Evolutionary conservation across 2,113 vertebrate genomes (phyloP).

Genomic region (Poicephalus gulielmi): DNA sequence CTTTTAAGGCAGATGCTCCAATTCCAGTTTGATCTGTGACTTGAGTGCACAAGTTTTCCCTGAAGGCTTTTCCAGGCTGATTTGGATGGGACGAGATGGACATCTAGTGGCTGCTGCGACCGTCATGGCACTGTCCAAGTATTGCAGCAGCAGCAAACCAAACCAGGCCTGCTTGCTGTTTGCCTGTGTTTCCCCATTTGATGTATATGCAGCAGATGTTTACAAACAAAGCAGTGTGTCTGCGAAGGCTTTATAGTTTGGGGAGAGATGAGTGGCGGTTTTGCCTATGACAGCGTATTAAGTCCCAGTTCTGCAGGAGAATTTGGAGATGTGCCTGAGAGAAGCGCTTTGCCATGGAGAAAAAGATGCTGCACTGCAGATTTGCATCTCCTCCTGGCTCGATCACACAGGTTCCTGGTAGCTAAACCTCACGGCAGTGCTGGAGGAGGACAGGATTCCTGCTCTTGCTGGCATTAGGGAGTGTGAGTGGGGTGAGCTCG

Average conservation of each 20-base stretch:
- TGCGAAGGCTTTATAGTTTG: neutral
- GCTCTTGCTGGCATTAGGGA: neutral
- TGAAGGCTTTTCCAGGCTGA: neutral
- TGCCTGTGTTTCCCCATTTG: neutral
- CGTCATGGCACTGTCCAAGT: neutral
- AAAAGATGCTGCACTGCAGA: neutral
- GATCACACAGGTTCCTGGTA: neutral
- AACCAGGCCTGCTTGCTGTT: neutral
- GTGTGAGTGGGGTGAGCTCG: accelerated
- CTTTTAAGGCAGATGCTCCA: neutral
- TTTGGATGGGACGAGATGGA: neutral
- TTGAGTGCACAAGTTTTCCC: neutral
- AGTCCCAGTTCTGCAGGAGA: neutral
- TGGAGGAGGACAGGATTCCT: neutral
- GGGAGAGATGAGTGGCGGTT: neutral
- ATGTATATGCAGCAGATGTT: neutral
- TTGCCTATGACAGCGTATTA: neutral
- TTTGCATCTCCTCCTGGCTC: neutral
- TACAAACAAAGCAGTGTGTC: neutral
- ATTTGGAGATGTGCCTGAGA: neutral
- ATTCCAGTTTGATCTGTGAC: neutral
- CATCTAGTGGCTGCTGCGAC: constrained; percentile 43
- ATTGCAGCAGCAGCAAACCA: neutral
- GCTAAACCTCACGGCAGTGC: neutral
- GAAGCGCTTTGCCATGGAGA: neutral